Evolutionary conservation across 2,797 vertebrate genomes (phyloP), one percentile per base, ranked within the genome.

Genomic region (Parauchenoglanis punctatus): DNA sequence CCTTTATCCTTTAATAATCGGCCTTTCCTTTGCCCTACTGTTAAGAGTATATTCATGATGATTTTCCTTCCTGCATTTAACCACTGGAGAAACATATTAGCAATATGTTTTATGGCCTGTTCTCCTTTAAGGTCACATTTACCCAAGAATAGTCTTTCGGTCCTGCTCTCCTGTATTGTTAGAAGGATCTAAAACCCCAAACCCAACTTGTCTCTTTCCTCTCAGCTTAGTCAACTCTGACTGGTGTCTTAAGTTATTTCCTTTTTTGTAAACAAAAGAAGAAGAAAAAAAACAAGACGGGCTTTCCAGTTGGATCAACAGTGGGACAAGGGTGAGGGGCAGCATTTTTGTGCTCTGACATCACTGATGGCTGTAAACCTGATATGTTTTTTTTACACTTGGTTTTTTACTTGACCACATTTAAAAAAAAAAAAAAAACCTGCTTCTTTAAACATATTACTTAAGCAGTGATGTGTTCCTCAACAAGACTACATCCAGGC

Each of bases 181-280:
- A 65, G 12, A 35, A 72, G 52, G 54, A 13, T 56, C 76, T 52
- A 54, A 72, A 76, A 76, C 40, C 82, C 73, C 35, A 54, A 54
- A 86, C 61, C 46, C 31, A 73, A 25, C 23, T 44, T 20, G n/a
- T 58, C 81, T 82, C 76, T 46, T 72, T 86, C 78, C 77, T 85
- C 78, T 68, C 70, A 59, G 58, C 83, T 86, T 81, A 86, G 46
- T 82, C 87, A 81, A 85, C 82, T 82, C 73, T 81, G 85, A 83
- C 70, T 84, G 84, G 56, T 76, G 81, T 89, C 87, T 80, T 11
- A 25, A 63, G 88, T 82, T 85, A 85, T 90, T 91, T 91, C 85
- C 81, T 76, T 84, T 84, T 56, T n/a, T 63, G 44, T 67, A 84
- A 85, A 76, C 75, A 87, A 86, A 88, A 84, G 73, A 40, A 59